A percentile compares a stretch with the other conserved stretches of the same genome.
phyloP scores from a whole-genome alignment of 37 sponge, comb jelly and placozoan genomes.

The Eunapius fragilis region DNA sequence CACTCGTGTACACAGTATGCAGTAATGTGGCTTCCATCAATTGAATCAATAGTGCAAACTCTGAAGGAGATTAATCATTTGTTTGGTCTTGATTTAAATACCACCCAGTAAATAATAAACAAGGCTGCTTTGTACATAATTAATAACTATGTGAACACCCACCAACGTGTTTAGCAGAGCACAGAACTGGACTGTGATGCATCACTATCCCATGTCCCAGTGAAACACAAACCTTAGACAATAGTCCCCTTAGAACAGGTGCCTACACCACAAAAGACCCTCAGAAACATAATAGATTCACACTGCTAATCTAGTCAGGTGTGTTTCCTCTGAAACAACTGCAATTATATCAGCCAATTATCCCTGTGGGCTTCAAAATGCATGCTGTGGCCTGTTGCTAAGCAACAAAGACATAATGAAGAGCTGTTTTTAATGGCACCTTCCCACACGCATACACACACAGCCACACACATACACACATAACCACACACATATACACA shows the following conservation, averaged over 20 bases:
- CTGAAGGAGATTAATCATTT: slow-evolving; percentile 23
- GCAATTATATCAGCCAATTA: not conserved
- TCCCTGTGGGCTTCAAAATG: no score
- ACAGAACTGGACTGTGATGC: no score
- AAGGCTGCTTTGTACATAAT: no score
- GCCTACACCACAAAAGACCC: not conserved
- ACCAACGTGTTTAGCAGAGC: no score
- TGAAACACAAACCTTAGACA: no score
- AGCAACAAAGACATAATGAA: not conserved
- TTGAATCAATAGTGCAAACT: slow-evolving; percentile 88
- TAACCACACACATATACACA: not conserved
- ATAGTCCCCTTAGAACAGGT: not conserved
- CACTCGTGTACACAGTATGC: slow-evolving; percentile 95
- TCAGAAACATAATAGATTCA: not conserved
- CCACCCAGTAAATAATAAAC: not conserved
- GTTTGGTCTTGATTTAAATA: not conserved
- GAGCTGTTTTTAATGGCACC: no score
- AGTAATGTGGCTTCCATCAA: slow-evolving; percentile 90
- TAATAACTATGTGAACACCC: no score
- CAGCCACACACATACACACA: slow-evolving; percentile 10
- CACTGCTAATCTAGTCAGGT: not conserved
- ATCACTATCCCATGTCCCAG: no score
- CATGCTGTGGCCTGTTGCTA: not conserved
- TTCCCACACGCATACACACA: slow-evolving; percentile 26
- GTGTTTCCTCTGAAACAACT: not conserved